Percentiles rank a stretch among this genome's conserved stretches.
These are phyloP conservation scores for Fistularia commersonii DNA, from an alignment of 2,797 vertebrate species.

Conservation along the genomic window DNA sequence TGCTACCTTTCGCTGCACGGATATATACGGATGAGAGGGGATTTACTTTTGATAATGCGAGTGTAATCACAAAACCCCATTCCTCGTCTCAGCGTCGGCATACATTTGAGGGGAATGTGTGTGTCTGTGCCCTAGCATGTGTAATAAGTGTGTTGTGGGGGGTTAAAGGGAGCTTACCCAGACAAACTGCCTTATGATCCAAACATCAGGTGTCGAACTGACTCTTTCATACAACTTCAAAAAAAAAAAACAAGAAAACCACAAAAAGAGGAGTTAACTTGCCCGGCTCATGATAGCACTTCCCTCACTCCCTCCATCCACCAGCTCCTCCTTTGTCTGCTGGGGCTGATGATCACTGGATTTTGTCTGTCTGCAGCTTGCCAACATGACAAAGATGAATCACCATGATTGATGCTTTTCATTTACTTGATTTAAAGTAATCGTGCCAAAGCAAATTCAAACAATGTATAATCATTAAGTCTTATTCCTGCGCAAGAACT, in stretches of 20 bases:
- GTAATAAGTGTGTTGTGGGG: constrained; percentile 63
- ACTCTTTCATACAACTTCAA: constrained; percentile 44
- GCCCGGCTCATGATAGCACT: constrained; percentile 32
- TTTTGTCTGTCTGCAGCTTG: constrained; percentile 56
- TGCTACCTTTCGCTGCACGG: constrained; percentile 16
- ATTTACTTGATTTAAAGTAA: constrained; percentile 35
- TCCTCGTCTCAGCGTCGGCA: constrained; percentile 15
- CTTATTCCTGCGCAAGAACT: too few species aligned
- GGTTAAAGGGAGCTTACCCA: constrained; percentile 48
- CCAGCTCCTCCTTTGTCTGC: constrained; percentile 8
- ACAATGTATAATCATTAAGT: too few species aligned
- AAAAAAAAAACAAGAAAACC: constrained; percentile 44
- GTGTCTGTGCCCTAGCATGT: constrained; percentile 46
- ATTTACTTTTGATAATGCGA: constrained; percentile 32
- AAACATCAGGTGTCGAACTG: constrained; percentile 49
- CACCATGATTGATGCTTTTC: constrained; percentile 32
- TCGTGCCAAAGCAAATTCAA: background rate
- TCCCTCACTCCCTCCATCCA: constrained; percentile 15
- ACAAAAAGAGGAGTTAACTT: constrained; percentile 55
- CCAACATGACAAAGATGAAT: constrained; percentile 41
- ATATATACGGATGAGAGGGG: constrained; percentile 23
- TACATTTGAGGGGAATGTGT: constrained; percentile 16
- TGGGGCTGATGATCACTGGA: constrained; percentile 25
- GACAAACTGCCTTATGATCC: constrained; percentile 55
- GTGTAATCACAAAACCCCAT: constrained; percentile 22